Evolutionary conservation across 1,140 invertebrate genomes (phyloP), one percentile per base, ranked within the genome.

Genomic region (Euwallacea similis): DNA sequence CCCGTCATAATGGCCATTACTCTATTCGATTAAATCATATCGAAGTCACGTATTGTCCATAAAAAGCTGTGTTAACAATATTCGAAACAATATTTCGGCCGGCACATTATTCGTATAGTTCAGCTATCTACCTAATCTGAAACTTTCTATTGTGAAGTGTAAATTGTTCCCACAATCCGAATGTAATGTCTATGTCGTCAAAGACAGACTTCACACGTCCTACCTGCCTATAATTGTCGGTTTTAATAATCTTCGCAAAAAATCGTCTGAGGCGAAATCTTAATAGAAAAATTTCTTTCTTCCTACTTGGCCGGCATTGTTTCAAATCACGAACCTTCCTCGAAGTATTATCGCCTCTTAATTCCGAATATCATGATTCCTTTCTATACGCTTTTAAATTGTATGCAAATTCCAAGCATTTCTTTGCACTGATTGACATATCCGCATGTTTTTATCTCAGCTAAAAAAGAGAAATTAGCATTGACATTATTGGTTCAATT

Each of bases 181-280:
- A 50, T 50, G 13, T 50, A 50, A 50, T 50, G 9, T 50, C 13
- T 2, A 11, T 50, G 46, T 50, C 46, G 46, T 50, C 46, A 13
- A 50, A 50, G 46, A 50, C 13, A 50, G 9, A 50, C 13, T 50
- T 50, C 46, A 50, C 46, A 50, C 46, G 46, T 50, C 13, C 46
- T 50, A 50, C 46, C 46, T 50, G 46, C 46, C 46, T 50, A 50
- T 50, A 11, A 50, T 50, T 50, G 46, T 50, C 46, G 1, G 46
- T 11, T 11, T 50, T 50, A 13, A 6, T 50, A 13, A 50, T 11
- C 9, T 13, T 11, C 9, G 13, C 2, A 50, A 50, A 50, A 50
- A 50, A 50, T 11, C 9, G 9, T 13, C 46, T 11, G 9, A 11
- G 9, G 46, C 46, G 13, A 50, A 50, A 50, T 50, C 46, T 50